These are phyloP conservation scores for Talpa occidentalis DNA, from an alignment of 2,113 vertebrate genomes.

Conservation along the genomic window DNA sequence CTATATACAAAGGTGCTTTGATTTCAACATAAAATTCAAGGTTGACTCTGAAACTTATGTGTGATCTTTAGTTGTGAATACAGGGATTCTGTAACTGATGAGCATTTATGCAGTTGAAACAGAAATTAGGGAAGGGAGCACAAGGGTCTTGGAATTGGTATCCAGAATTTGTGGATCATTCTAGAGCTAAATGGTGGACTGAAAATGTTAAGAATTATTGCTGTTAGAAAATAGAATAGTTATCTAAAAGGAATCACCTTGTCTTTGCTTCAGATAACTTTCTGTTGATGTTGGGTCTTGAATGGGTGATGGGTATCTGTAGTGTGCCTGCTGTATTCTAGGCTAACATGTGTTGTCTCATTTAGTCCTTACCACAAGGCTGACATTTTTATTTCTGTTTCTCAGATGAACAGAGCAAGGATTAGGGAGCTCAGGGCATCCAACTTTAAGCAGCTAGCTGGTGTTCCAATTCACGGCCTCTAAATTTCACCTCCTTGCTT, in stretches of 20 bases:
- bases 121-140: not conserved
- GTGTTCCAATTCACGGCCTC: not conserved
- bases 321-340: not conserved
- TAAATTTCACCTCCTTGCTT: not conserved
- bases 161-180: not conserved
- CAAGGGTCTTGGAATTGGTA: not conserved
- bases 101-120: not conserved
- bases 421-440: not conserved
- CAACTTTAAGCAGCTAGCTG: not conserved
- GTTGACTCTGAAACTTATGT: not conserved
- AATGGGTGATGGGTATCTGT: not conserved
- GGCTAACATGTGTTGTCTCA: not conserved
- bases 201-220: constrained; percentile 35
- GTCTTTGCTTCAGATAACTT: constrained; percentile 19
- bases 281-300: not conserved
- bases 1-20: not conserved
- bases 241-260: not conserved
- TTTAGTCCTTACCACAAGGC: not conserved
- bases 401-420: constrained; percentile 20
- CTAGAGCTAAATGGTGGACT: not conserved
- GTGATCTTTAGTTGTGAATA: not conserved
- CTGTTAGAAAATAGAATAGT: not conserved
- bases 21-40: constrained; percentile 40
- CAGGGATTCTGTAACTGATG: not conserved
- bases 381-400: constrained; percentile 42